A percentile compares a stretch with the other conserved stretches of the same genome.
These are phyloP conservation scores for Isaurus tuberculatus DNA, from an alignment of 92 coral and sea anemone genomes.

Conservation along the genomic window DNA sequence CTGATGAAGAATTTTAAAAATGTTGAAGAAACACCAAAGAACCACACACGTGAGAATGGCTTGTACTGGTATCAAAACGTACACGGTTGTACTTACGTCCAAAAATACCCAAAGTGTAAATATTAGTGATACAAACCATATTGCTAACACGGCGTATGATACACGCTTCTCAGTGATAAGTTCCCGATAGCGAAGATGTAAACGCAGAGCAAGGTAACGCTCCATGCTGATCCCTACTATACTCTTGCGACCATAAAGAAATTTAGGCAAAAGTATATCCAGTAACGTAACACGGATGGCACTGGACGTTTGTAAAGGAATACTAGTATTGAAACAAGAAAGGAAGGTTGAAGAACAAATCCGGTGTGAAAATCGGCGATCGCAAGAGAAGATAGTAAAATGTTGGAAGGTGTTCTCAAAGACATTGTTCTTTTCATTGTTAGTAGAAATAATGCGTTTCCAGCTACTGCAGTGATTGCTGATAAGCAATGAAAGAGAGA, in stretches of 20 bases:
- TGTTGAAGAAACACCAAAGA: conserved; percentile 9
- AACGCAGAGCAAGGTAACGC: conserved; percentile 18
- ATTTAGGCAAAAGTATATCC: not conserved
- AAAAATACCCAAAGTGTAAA: not conserved
- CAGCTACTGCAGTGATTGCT: not conserved
- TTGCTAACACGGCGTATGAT: not conserved
- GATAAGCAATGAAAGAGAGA: too few relatives aligned
- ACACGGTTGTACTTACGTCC: not conserved
- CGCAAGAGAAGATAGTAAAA: conserved; percentile 1
- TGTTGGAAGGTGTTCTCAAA: not conserved
- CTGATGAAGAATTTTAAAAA: not conserved
- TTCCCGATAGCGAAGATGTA: conserved; percentile 11
- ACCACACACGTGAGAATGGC: not conserved
- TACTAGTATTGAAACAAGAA: not conserved
- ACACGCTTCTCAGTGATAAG: not conserved
- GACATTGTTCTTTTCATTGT: not conserved
- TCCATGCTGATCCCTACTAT: not conserved
- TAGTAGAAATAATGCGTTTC: not conserved
- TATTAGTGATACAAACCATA: not conserved
- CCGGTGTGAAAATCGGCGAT: not conserved
- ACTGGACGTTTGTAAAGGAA: not conserved
- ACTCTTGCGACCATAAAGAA: not conserved
- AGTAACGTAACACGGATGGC: not conserved
- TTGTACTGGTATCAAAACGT: not conserved
- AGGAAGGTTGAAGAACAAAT: not conserved